phyloP scores from a whole-genome alignment of 2,113 vertebrate genomes.

The Scomber colias region DNA sequence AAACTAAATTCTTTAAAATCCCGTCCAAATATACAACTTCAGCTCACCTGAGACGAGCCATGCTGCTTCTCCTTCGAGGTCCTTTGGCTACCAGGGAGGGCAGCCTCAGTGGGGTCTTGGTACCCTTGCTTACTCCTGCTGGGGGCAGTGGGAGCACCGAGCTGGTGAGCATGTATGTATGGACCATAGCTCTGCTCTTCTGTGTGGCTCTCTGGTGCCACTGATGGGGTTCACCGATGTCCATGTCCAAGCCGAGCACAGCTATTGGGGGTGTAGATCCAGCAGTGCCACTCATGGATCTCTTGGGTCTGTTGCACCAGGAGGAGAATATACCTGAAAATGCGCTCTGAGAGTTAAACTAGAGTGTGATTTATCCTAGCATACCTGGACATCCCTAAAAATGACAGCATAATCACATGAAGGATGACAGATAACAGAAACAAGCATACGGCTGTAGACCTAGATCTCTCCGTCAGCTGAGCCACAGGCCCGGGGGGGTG shows the following conservation, averaged over 20 bases:
- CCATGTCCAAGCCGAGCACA: slow-evolving; percentile 53
- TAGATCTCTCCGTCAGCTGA: background rate
- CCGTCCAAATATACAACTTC: too few species aligned
- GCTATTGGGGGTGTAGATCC: slow-evolving; percentile 25
- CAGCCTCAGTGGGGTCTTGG: slow-evolving; percentile 65
- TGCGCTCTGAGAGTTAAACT: background rate
- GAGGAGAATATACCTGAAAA: slow-evolving; percentile 11
- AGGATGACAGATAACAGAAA: background rate
- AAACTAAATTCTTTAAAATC: too few species aligned
- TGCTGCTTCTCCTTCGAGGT: slow-evolving; percentile 47
- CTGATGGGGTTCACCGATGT: slow-evolving; percentile 1
- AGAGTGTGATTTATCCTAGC: background rate
- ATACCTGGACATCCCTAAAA: background rate
- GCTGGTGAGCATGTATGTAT: slow-evolving; percentile 53
- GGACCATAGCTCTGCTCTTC: slow-evolving; percentile 40
- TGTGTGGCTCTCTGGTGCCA: slow-evolving; percentile 52
- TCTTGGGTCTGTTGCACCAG: background rate
- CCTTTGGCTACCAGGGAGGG: slow-evolving; percentile 62
- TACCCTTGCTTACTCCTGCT: background rate
- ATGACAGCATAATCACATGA: background rate
- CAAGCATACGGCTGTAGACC: background rate
- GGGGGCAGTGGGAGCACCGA: slow-evolving; percentile 36
- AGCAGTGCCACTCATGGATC: slow-evolving; percentile 62
- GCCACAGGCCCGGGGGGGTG: slow-evolving; percentile 15
- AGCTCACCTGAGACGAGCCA: slow-evolving; percentile 73